Evolutionary conservation across 2,113 vertebrate genomes (phyloP).

Genomic region (Rhinolophus ferrumequinum): DNA sequence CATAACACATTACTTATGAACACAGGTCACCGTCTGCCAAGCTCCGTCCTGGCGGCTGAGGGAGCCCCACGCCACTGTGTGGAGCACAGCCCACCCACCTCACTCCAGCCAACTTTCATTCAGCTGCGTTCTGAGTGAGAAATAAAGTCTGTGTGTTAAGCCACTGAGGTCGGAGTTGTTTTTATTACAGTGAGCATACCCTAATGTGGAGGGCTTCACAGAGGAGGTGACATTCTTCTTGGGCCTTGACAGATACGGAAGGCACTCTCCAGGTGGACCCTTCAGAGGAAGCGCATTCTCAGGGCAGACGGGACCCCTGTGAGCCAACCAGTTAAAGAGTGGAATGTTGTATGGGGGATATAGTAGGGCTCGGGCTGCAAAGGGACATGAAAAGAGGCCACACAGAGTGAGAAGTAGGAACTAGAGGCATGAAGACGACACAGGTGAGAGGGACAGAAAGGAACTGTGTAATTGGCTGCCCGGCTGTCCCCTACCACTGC

Average conservation of each 20-base stretch:
- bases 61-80: neutral
- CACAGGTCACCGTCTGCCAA: neutral
- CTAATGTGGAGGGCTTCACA: neutral
- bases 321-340: neutral
- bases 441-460: neutral
- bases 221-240: neutral
- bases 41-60: neutral
- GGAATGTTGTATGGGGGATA: fast-evolving
- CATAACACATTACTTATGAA: neutral
- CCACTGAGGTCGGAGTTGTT: neutral
- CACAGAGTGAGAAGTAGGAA: neutral
- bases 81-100: neutral
- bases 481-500: too few relatives aligned
- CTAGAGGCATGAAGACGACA: neutral
- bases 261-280: neutral
- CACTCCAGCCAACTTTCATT: neutral
- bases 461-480: fast-evolving
- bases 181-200: neutral
- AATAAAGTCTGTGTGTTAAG: neutral
- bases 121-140: neutral
- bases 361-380: too few relatives aligned
- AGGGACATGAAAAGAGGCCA: neutral
- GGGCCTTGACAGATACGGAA: neutral
- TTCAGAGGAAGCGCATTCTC: neutral
- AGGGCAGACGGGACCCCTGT: neutral